Conservation (phyloP, 2,113 vertebrate genomes). For the Zootoca vivipara region DNA sequence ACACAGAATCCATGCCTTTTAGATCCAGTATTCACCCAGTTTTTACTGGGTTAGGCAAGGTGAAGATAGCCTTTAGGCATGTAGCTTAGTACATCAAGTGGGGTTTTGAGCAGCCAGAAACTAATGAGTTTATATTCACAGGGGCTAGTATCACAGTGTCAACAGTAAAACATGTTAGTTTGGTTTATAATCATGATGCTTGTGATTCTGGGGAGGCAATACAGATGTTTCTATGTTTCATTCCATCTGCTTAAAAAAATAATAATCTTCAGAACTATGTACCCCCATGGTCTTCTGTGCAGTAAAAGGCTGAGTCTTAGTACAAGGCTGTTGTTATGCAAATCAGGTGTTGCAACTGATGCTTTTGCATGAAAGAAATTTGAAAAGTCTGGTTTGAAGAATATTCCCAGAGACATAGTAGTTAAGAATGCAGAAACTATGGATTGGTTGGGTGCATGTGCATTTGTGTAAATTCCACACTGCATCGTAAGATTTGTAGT, state of each 20-base stretch:
- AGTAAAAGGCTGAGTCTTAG: not conserved
- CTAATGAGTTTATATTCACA: not conserved
- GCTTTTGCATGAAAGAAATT: not conserved
- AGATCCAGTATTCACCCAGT: not conserved
- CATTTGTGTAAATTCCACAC: not conserved
- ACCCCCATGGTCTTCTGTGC: not conserved
- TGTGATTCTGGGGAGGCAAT: not conserved
- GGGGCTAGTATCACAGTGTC: not conserved
- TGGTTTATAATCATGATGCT: not conserved
- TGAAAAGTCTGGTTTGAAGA: not conserved
- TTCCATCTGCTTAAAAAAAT: not conserved
- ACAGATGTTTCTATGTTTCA: not conserved
- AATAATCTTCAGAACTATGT: not conserved
- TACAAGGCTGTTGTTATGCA: not conserved
- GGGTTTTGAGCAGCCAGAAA: not conserved
- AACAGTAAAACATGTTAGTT: not conserved
- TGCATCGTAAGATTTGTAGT: not conserved
- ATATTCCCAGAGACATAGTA: not conserved
- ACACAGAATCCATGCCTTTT: not conserved
- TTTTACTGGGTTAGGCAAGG: not conserved
- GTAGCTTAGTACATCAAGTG: not conserved
- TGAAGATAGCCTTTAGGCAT: not conserved
- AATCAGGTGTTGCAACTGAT: not conserved
- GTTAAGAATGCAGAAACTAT: not conserved
- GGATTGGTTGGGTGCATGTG: no score